These are phyloP conservation scores for Torymus aiolomorphi DNA, from an alignment of 2,888 invertebrate species.

Conservation along the genomic window DNA sequence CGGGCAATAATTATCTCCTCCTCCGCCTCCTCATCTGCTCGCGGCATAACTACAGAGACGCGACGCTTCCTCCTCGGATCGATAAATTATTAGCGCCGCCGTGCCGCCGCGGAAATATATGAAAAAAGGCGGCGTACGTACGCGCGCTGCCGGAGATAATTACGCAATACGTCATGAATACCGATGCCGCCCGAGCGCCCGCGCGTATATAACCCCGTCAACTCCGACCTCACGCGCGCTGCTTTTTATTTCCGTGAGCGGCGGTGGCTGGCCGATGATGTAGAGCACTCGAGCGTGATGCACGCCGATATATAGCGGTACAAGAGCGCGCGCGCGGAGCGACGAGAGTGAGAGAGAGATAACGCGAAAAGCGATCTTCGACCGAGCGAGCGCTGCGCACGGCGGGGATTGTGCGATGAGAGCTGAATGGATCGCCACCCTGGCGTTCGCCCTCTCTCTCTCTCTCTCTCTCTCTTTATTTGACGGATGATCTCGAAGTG, in stretches of 20 bases:
- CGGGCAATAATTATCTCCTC: slow-evolving; percentile 51
- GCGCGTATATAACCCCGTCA: slow-evolving; percentile 45
- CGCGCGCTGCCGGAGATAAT: slow-evolving; percentile 42
- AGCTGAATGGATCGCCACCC: not conserved
- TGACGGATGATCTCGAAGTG: slow-evolving; percentile 6
- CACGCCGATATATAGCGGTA: slow-evolving; percentile 10
- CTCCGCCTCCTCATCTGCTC: not conserved
- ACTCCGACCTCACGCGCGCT: slow-evolving; percentile 48
- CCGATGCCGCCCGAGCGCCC: slow-evolving; percentile 20
- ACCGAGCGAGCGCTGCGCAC: slow-evolving; percentile 4
- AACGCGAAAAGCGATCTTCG: slow-evolving; percentile 40
- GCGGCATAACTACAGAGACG: not conserved
- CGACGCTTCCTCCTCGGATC: slow-evolving; percentile 38
- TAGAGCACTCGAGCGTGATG: slow-evolving; percentile 22
- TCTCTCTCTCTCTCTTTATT: slow-evolving; percentile 9
- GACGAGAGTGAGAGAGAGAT: slow-evolving; percentile 18
- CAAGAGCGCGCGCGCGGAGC: not conserved
- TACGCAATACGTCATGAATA: slow-evolving; percentile 52
- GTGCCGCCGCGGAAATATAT: slow-evolving; percentile 2
- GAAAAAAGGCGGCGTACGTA: slow-evolving; percentile 8
- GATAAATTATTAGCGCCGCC: slow-evolving; percentile 55
- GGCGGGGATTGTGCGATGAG: slow-evolving; percentile 7
- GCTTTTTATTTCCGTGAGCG: not conserved
- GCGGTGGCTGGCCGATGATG: slow-evolving; percentile 6
- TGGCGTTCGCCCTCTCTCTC: not conserved